These are phyloP conservation scores for Papilio polytes DNA, from an alignment of 1,140 invertebrate species.

Conservation along the genomic window DNA sequence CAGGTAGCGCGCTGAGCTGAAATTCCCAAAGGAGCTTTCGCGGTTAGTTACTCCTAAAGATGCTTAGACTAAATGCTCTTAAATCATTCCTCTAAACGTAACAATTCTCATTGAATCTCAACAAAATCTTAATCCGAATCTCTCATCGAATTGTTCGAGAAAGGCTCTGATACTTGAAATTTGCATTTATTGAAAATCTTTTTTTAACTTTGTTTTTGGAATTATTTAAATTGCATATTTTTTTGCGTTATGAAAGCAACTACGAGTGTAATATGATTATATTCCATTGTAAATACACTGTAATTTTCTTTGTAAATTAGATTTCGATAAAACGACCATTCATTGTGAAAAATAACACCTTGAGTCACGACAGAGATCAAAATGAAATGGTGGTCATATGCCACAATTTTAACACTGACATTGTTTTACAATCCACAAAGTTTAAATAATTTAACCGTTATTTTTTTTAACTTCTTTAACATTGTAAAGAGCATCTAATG, in stretches of 20 bases:
- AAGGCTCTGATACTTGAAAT: too few relatives aligned
- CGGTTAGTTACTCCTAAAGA: not conserved
- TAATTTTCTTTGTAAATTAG: not conserved
- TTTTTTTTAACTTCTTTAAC: too few relatives aligned
- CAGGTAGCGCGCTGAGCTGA: not conserved
- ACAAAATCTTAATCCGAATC: too few relatives aligned
- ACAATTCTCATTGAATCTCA: too few relatives aligned
- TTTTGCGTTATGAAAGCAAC: not conserved
- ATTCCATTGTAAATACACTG: not conserved
- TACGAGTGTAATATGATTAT: not conserved
- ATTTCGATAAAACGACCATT: not conserved
- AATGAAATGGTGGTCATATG: not conserved
- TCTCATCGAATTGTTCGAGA: too few relatives aligned
- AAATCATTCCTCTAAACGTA: not conserved
- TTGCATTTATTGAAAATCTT: too few relatives aligned
- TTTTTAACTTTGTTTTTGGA: too few relatives aligned
- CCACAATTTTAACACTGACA: not conserved
- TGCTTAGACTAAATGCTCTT: not conserved
- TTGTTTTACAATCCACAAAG: not conserved
- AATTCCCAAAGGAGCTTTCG: not conserved
- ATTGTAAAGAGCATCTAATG: conserved; percentile 44
- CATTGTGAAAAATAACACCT: not conserved
- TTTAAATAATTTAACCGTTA: too few relatives aligned
- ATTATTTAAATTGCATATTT: too few relatives aligned
- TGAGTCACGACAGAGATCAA: not conserved